Evolutionary conservation across 2,888 invertebrate species (phyloP), one percentile per base, ranked within the genome.

Genomic region (Xiphydria camelus): DNA sequence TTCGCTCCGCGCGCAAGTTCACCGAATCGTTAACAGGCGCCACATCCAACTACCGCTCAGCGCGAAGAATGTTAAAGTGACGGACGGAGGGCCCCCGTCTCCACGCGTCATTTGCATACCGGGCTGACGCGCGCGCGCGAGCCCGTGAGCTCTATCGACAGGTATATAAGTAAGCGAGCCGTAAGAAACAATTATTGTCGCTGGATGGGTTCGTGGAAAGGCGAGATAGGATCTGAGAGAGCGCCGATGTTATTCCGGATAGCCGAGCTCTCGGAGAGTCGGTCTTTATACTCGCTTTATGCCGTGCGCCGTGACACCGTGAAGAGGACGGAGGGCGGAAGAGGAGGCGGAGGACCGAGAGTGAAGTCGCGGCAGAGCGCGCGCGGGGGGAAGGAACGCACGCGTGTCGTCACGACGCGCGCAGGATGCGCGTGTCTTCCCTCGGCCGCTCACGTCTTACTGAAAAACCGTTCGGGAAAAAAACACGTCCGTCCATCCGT

Each of bases 401-500:
- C 57, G 66, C 71, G 63, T 61, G 66, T 64, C 61, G 68, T 73
- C 72, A 73, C 72, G 73, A 64, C 59, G 59, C 49, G 57, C 56
- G 62, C 73, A 73, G 73, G 73, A 73, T 73, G 72, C 70, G 71
- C 72, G 72, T 73, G 71, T 68, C 70, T 70, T 67, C 70, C 69
- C 68, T 63, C n/a, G n/a, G n/a, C n/a, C n/a, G n/a, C n/a, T n/a
- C n/a, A n/a, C 38, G 36, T 45, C 49, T 49, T 41, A 49, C 52
- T 47, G 53, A 53, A 55, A 51, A 62, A 64, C 59, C 52, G 57
- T 57, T 59, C 56, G 49, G 53, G 61, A 62, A 60, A 62, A n/a
- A n/a, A 58, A 62, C 57, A 53, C 51, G 55, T 52, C 10, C 42
- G 39, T 45, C 39, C 40, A 36, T 33, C 41, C 41, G 41, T 25